phyloP scores from a whole-genome alignment of 2,888 invertebrate genomes.

The Lissocephala sabroskyi region DNA sequence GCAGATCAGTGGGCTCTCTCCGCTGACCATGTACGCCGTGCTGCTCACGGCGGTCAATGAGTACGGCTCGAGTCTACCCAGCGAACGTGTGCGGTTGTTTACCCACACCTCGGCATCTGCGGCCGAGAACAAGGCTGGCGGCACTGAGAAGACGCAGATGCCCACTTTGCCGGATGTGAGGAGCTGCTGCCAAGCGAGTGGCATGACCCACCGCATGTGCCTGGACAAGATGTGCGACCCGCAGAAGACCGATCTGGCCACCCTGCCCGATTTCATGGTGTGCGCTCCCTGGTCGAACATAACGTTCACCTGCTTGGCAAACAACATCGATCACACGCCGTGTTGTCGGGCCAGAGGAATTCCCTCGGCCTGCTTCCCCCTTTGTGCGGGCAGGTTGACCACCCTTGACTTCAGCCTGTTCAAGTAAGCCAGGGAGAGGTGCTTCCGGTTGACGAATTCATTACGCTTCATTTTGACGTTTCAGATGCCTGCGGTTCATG shows the following conservation, averaged over 20 bases:
- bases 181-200: slow-evolving; percentile 81
- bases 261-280: slow-evolving; percentile 85
- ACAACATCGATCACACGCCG: slow-evolving; percentile 85
- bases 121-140: slow-evolving; percentile 73
- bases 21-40: slow-evolving; percentile 89
- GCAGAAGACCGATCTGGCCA: slow-evolving; percentile 73
- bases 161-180: slow-evolving; percentile 83
- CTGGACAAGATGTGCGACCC: slow-evolving; percentile 87
- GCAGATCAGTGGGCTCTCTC: slow-evolving; percentile 77
- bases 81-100: slow-evolving; percentile 78
- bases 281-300: slow-evolving; percentile 90
- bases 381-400: slow-evolving; percentile 86
- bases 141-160: slow-evolving; percentile 76
- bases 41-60: slow-evolving; percentile 82
- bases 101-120: slow-evolving; percentile 79
- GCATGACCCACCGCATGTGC: slow-evolving; percentile 83
- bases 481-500: slow-evolving; percentile 86
- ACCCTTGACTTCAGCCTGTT: slow-evolving; percentile 86
- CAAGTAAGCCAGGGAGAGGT: slow-evolving; percentile 76
- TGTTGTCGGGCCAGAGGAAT: slow-evolving; percentile 85
- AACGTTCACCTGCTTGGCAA: slow-evolving; percentile 85
- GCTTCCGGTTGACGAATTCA: not conserved
- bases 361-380: slow-evolving; percentile 81
- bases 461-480: not conserved
- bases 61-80: slow-evolving; percentile 85